Conservation (phyloP, 2,113 vertebrate species). For the Cranoglanis bouderius region DNA sequence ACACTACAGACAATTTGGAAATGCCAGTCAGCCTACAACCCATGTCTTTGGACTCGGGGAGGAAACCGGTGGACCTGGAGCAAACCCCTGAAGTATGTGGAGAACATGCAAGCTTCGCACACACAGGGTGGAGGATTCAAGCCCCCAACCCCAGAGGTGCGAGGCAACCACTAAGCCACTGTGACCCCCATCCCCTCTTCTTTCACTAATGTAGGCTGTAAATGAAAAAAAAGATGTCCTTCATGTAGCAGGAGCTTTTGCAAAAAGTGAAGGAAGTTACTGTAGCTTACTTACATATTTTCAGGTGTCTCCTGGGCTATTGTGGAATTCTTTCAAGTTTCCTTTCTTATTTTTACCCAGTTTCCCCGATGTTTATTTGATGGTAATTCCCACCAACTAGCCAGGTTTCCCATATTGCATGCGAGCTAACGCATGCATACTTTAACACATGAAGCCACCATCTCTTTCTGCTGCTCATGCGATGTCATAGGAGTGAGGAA, state of each 20-base stretch:
- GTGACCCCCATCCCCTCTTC: no score
- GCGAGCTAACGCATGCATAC: background rate
- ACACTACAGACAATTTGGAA: no score
- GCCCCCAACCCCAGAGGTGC: no score
- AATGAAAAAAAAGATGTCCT: background rate
- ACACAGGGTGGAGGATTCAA: no score
- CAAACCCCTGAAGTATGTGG: no score
- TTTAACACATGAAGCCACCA: background rate
- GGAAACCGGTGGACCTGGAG: no score
- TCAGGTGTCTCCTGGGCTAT: conserved; percentile 42
- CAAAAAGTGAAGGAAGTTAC: conserved; percentile 29
- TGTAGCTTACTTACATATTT: conserved; percentile 47
- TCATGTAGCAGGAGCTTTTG: conserved; percentile 32
- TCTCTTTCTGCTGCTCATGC: background rate
- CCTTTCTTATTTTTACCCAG: background rate
- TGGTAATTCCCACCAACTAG: background rate
- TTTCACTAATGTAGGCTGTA: background rate
- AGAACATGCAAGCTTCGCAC: no score
- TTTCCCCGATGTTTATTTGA: background rate
- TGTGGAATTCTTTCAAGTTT: background rate
- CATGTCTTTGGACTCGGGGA: no score
- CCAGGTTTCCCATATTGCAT: background rate
- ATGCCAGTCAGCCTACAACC: no score
- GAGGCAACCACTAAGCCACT: no score
- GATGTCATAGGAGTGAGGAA: background rate